Evolutionary conservation across 2,888 invertebrate species (phyloP).

Genomic region (Eueremaeus valkanovi): DNA sequence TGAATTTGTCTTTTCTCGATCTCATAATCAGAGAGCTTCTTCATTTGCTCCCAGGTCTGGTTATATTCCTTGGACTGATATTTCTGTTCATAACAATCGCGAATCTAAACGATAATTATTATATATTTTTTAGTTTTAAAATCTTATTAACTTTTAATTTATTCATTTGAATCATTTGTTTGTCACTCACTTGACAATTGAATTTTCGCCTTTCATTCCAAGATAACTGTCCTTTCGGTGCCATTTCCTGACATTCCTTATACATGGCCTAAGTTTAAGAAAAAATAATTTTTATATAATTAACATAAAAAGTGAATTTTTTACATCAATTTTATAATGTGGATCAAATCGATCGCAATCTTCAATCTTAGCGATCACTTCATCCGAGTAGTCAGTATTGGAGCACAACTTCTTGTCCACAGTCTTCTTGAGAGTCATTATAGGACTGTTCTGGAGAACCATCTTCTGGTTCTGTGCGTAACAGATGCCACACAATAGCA

Average conservation of each 20-base stretch:
- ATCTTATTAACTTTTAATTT: neutral
- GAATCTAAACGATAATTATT: neutral
- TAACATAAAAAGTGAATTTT: neutral
- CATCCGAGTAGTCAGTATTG: neutral
- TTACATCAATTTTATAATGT: slow-evolving; percentile 26
- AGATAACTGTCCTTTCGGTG: neutral
- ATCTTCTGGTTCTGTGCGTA: neutral
- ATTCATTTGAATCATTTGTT: too few relatives aligned
- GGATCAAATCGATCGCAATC: slow-evolving; percentile 22
- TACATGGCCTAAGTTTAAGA: neutral
- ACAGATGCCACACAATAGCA: neutral
- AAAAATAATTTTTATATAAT: neutral
- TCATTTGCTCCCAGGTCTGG: neutral
- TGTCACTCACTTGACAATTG: neutral
- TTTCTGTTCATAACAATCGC: slow-evolving; percentile 6
- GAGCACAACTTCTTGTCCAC: slow-evolving; percentile 19
- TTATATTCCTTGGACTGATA: slow-evolving; percentile 1
- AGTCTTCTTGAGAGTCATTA: slow-evolving; percentile 12
- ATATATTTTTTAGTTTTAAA: neutral
- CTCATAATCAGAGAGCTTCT: neutral
- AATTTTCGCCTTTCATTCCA: slow-evolving; percentile 21
- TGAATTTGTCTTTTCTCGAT: slow-evolving; percentile 24
- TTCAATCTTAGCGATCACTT: neutral
- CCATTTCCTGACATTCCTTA: slow-evolving; percentile 9
- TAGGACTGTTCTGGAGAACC: neutral